Percentiles rank a stretch among this genome's conserved stretches.
phyloP scores from a whole-genome alignment of 1,140 invertebrate genomes.

The Tribolium castaneum region DNA sequence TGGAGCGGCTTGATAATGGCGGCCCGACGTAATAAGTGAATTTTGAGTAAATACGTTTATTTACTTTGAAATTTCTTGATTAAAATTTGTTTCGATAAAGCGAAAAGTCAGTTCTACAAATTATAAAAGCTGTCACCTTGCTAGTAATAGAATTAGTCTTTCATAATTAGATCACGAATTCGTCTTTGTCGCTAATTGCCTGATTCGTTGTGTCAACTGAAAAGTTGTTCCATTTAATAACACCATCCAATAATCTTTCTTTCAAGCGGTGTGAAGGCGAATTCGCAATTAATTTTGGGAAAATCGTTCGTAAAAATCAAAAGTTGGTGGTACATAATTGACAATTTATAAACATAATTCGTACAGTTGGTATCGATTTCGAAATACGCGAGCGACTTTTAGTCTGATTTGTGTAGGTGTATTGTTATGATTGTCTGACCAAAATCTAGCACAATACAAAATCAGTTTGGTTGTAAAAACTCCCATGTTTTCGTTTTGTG shows the following conservation, averaged over 20 bases:
- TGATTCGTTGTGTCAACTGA: neutral
- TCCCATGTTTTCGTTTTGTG: neutral
- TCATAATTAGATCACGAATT: neutral
- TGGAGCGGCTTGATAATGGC: too few relatives aligned
- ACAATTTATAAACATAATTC: too few relatives aligned
- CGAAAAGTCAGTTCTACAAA: neutral
- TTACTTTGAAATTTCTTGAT: neutral
- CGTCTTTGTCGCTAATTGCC: neutral
- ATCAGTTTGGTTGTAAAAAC: neutral
- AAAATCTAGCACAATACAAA: neutral
- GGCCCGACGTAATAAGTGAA: too few relatives aligned
- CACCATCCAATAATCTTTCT: neutral
- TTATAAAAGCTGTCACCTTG: neutral
- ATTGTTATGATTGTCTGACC: neutral
- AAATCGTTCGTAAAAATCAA: too few relatives aligned
- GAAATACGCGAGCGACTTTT: neutral
- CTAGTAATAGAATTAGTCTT: neutral
- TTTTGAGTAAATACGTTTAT: too few relatives aligned
- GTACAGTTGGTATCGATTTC: too few relatives aligned
- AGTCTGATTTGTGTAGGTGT: neutral
- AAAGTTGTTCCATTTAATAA: neutral
- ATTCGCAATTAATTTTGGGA: too few relatives aligned
- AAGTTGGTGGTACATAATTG: too few relatives aligned
- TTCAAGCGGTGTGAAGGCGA: neutral
- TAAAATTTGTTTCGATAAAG: neutral